A percentile compares a stretch with the other conserved stretches of the same genome.
phyloP scores from a whole-genome alignment of 2,888 invertebrate genomes.

The Choristoneura rosaceana region DNA sequence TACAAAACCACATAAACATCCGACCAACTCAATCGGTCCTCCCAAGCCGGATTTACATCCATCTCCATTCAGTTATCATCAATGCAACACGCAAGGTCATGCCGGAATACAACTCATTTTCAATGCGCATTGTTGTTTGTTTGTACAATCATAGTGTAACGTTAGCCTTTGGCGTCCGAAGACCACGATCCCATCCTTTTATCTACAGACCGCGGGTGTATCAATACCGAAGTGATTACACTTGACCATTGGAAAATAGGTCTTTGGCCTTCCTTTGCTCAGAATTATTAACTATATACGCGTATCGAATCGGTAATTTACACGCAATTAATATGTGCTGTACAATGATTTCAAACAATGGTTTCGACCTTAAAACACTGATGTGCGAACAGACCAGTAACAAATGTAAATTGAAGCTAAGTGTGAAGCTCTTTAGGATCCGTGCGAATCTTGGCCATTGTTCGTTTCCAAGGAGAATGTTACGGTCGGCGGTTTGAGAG shows the following conservation, averaged over 20 bases:
- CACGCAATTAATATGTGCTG: constrained; percentile 35
- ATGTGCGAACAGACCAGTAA: constrained; percentile 57
- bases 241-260: constrained; percentile 53
- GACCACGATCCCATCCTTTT: background rate
- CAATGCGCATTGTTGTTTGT: constrained; percentile 33
- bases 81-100: constrained; percentile 39
- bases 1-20: background rate
- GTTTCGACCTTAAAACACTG: constrained; percentile 45
- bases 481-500: constrained; percentile 49
- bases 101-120: constrained; percentile 31
- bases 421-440: constrained; percentile 59
- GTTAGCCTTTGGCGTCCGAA: constrained; percentile 20
- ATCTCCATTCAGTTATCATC: constrained; percentile 33
- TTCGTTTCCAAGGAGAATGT: constrained; percentile 50
- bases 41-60: constrained; percentile 24
- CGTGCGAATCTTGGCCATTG: constrained; percentile 73
- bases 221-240: constrained; percentile 50
- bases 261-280: constrained; percentile 50
- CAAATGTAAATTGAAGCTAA: constrained; percentile 69
- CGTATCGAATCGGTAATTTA: constrained; percentile 33
- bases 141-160: constrained; percentile 26
- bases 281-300: constrained; percentile 28
- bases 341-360: constrained; percentile 43
- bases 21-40: constrained; percentile 13
- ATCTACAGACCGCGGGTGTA: constrained; percentile 36